Percentiles rank a stretch among this genome's conserved stretches.
Conservation (phyloP, 2,888 invertebrate species). For the Stenichneumon culpator region DNA sequence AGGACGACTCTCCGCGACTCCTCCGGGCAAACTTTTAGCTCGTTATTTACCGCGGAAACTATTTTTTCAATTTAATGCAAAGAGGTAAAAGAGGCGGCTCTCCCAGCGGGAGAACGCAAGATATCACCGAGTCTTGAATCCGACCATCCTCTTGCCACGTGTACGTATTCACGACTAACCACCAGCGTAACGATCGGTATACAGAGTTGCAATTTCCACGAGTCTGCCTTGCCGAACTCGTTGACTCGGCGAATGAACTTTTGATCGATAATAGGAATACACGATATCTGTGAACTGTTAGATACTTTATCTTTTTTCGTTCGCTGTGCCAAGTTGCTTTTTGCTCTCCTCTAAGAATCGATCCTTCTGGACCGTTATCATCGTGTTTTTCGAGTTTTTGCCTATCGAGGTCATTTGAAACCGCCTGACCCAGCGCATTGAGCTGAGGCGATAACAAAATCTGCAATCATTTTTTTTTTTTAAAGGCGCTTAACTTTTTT, state of each 20-base stretch:
- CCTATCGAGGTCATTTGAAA: not conserved
- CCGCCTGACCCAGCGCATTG: too few relatives aligned
- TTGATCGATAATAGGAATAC: not conserved
- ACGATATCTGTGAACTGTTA: not conserved
- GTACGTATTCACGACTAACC: not conserved
- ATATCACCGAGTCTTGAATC: constrained; percentile 5
- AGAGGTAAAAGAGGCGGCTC: not conserved
- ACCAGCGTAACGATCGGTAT: not conserved
- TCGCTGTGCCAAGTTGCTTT: not conserved
- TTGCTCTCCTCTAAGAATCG: not conserved
- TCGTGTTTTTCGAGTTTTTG: not conserved
- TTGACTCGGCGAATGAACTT: not conserved
- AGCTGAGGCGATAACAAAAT: too few relatives aligned
- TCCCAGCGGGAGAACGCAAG: not conserved
- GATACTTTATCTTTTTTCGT: not conserved
- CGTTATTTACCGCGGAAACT: constrained; percentile 80
- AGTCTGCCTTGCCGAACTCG: not conserved
- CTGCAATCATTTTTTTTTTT: too few relatives aligned
- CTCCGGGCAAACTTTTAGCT: constrained; percentile 74
- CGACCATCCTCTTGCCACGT: not conserved
- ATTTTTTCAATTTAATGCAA: constrained; percentile 79
- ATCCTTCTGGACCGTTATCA: not conserved
- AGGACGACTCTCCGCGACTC: constrained; percentile 51
- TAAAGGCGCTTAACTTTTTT: too few relatives aligned
- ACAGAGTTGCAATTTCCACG: not conserved